Evolutionary conservation across 2,888 invertebrate species (phyloP).

Genomic region (Erpobdella octoculata): DNA sequence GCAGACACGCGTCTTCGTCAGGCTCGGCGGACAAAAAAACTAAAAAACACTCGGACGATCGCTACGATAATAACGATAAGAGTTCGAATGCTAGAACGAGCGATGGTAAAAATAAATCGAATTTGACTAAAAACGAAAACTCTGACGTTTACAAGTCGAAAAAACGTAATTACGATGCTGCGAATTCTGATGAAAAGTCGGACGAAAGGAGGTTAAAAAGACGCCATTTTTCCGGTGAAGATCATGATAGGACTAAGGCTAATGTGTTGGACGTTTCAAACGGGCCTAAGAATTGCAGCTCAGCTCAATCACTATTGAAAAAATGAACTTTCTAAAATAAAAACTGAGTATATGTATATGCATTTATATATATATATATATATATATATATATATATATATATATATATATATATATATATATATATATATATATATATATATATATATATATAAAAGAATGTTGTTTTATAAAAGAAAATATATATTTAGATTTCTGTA

Average conservation of each 20-base stretch:
- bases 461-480: too few relatives aligned
- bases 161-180: conserved; percentile 3
- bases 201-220: background rate
- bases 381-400: too few relatives aligned
- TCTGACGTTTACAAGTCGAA: background rate
- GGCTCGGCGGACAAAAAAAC: background rate
- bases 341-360: background rate
- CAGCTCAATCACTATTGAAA: background rate
- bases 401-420: too few relatives aligned
- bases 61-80: background rate
- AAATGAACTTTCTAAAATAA: conserved; percentile 2
- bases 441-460: too few relatives aligned
- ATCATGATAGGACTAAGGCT: conserved; percentile 8
- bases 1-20: background rate
- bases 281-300: background rate
- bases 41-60: conserved; percentile 7
- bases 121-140: conserved; percentile 3
- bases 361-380: too few relatives aligned
- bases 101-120: background rate
- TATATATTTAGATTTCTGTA: too few relatives aligned
- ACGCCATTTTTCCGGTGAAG: conserved; percentile 2
- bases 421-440: too few relatives aligned
- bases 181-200: background rate
- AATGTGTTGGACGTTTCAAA: conserved; percentile 3
- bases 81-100: conserved; percentile 7